Evolutionary conservation across 1,140 invertebrate genomes (phyloP).

Genomic region (Bombus picipes): DNA sequence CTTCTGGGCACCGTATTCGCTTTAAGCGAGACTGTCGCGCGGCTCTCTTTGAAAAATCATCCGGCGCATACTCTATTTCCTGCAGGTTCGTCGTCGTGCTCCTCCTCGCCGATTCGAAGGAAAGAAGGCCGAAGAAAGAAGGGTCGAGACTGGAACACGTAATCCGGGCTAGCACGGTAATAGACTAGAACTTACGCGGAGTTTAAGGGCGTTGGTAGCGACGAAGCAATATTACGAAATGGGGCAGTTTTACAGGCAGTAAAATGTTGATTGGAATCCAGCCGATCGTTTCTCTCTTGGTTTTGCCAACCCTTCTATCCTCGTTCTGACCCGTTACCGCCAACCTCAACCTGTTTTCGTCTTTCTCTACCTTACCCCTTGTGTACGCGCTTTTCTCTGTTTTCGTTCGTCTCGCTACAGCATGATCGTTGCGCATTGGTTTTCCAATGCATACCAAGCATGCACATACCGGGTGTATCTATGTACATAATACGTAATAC

Average conservation of each 20-base stretch:
- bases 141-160: slow-evolving; percentile 5
- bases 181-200: slow-evolving; percentile 65
- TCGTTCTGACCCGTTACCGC: slow-evolving; percentile 48
- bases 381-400: neutral
- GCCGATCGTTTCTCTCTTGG: slow-evolving; percentile 60
- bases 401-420: slow-evolving; percentile 36
- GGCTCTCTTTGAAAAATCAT: slow-evolving; percentile 48
- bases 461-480: slow-evolving; percentile 48
- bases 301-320: slow-evolving; percentile 31
- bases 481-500: slow-evolving; percentile 49
- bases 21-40: neutral
- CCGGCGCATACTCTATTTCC: slow-evolving; percentile 57
- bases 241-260: slow-evolving; percentile 73
- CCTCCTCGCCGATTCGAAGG: neutral
- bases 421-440: slow-evolving; percentile 41
- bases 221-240: slow-evolving; percentile 71
- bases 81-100: neutral
- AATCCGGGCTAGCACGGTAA: slow-evolving; percentile 57
- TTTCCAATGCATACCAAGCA: slow-evolving; percentile 62
- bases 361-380: neutral
- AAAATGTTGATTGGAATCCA: slow-evolving; percentile 75
- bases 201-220: slow-evolving; percentile 64
- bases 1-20: neutral
- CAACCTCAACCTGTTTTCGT: neutral
- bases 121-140: neutral